Conservation (phyloP, 2,888 invertebrate species). For the Hirtodrosophila alboralis region DNA sequence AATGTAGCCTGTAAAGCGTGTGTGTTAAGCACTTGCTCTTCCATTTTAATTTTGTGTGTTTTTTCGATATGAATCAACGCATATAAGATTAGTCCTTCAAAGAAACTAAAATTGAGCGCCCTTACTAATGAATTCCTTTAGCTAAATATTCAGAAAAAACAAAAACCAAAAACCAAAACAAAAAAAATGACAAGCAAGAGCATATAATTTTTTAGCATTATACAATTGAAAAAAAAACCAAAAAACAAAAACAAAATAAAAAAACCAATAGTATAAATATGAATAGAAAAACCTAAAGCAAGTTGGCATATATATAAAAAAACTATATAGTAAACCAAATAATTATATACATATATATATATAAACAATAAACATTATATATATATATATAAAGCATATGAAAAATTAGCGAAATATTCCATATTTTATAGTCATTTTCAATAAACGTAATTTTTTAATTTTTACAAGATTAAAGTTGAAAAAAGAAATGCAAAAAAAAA, state of each 20-base stretch:
- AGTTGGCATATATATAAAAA: slow-evolving; percentile 60
- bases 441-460: slow-evolving; percentile 79
- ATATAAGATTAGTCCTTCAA: slow-evolving; percentile 65
- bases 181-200: slow-evolving; percentile 63
- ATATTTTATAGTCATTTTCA: slow-evolving; percentile 79
- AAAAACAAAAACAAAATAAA: slow-evolving; percentile 16
- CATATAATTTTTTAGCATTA: slow-evolving; percentile 79
- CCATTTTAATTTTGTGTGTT: slow-evolving; percentile 64
- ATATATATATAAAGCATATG: slow-evolving; percentile 51
- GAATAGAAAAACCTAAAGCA: slow-evolving; percentile 54
- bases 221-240: slow-evolving; percentile 59
- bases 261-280: slow-evolving; percentile 48
- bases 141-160: slow-evolving; percentile 81
- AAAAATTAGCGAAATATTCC: slow-evolving; percentile 68
- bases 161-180: too few species aligned
- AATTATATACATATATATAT: slow-evolving; percentile 49
- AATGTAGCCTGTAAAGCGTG: slow-evolving; percentile 70
- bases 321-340: slow-evolving; percentile 67
- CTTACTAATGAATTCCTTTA: slow-evolving; percentile 83
- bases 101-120: slow-evolving; percentile 72
- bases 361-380: slow-evolving; percentile 23
- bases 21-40: slow-evolving; percentile 55
- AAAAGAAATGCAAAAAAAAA: slow-evolving; percentile 27
- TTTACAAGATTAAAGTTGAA: slow-evolving; percentile 77
- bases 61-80: slow-evolving; percentile 6